These are phyloP conservation scores for Coregonus ussuriensis DNA, from an alignment of 2,797 vertebrate species.

Conservation along the genomic window DNA sequence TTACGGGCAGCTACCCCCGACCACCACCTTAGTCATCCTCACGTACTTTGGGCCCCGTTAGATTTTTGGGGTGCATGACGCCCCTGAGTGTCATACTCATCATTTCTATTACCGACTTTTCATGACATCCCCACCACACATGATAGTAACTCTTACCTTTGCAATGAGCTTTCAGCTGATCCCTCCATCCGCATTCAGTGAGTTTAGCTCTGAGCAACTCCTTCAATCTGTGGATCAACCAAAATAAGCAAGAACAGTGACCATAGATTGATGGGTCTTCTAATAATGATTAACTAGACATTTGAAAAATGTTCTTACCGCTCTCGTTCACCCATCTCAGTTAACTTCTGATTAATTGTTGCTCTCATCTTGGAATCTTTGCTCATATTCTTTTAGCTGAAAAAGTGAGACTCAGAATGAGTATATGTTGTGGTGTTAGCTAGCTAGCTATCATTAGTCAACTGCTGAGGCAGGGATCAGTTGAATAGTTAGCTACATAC, in stretches of 20 bases:
- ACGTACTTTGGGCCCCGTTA: too few species aligned
- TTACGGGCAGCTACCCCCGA: too few species aligned
- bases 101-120: neutral
- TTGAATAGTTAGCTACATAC: neutral
- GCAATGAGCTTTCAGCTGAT: conserved; percentile 96
- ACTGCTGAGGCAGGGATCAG: neutral
- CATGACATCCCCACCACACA: neutral
- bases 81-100: neutral
- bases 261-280: neutral
- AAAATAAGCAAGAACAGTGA: neutral
- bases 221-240: conserved; percentile 81
- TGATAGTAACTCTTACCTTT: conserved; percentile 82
- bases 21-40: too few species aligned
- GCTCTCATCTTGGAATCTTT: conserved; percentile 95
- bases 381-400: conserved; percentile 79
- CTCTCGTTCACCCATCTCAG: conserved; percentile 95
- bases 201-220: conserved; percentile 93
- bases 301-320: conserved; percentile 75
- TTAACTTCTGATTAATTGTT: conserved; percentile 94
- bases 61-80: too few species aligned
- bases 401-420: neutral
- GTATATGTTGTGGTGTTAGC: neutral
- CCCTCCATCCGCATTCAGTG: conserved; percentile 97
- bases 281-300: neutral
- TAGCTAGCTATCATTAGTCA: neutral